Conservation (phyloP, 2,888 invertebrate genomes). For the Eupeodes luniger region DNA sequence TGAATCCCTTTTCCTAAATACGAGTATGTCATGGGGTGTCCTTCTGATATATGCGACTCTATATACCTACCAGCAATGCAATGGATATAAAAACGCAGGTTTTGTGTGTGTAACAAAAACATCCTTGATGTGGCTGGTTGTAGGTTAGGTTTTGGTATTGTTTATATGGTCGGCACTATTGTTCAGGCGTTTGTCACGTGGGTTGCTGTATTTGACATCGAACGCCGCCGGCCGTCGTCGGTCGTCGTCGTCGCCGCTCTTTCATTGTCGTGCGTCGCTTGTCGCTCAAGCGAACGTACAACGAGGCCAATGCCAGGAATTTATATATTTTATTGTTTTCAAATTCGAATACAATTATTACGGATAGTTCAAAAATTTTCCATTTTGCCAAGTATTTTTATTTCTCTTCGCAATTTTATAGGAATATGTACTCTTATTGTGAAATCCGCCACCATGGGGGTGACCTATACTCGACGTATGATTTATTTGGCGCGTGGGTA, state of each 20-base stretch:
- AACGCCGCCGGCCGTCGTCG: conserved; percentile 33
- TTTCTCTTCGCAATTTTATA: conserved; percentile 14
- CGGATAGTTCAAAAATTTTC: conserved; percentile 45
- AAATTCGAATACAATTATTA: conserved; percentile 56
- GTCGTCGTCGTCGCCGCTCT: no score
- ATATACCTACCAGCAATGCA: not conserved
- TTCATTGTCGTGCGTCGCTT: conserved; percentile 47
- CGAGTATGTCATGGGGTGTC: not conserved
- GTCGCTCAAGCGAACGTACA: conserved; percentile 16
- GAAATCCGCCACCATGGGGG: conserved; percentile 29
- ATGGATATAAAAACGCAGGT: conserved; percentile 16
- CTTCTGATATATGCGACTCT: not conserved
- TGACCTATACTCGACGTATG: conserved; percentile 41
- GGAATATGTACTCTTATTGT: no score
- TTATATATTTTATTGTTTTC: conserved; percentile 49
- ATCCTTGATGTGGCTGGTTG: conserved; percentile 17
- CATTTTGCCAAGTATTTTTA: conserved; percentile 38
- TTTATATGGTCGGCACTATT: conserved; percentile 52
- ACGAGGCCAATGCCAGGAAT: conserved; percentile 41
- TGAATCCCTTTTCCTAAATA: not conserved
- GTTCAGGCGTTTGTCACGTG: conserved; percentile 68
- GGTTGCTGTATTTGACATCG: conserved; percentile 66
- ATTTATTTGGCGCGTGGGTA: conserved; percentile 23
- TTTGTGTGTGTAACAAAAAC: conserved; percentile 41
- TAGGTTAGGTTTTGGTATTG: no score